These are phyloP conservation scores for Nomada goodeniana DNA, from an alignment of 2,888 invertebrate genomes.

Conservation along the genomic window DNA sequence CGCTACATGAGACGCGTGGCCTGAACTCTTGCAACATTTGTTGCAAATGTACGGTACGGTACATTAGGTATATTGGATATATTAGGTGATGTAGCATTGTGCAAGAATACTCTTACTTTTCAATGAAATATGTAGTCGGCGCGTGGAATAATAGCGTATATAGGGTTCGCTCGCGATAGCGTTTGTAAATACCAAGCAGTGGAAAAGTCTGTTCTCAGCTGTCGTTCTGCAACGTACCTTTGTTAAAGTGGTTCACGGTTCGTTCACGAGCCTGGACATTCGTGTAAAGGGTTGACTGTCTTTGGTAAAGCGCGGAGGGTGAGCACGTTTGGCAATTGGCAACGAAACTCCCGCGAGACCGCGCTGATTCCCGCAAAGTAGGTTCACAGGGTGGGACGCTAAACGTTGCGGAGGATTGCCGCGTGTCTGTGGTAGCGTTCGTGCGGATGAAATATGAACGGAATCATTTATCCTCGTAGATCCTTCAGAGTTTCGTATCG, in stretches of 20 bases:
- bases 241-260: background rate
- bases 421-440: background rate
- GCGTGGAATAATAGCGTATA: no score
- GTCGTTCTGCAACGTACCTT: conserved; percentile 6
- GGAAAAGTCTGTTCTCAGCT: no score
- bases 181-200: no score
- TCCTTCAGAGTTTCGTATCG: background rate
- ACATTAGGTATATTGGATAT: no score
- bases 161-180: no score
- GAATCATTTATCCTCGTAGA: conserved; percentile 1
- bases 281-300: background rate
- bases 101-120: no score
- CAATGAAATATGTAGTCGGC: no score
- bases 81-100: no score
- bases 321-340: conserved; percentile 7
- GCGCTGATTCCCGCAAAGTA: conserved; percentile 1
- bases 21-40: background rate
- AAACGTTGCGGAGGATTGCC: background rate
- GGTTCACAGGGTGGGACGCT: background rate
- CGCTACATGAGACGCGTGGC: background rate
- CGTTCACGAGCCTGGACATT: background rate
- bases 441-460: conserved; percentile 1
- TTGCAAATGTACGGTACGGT: background rate
- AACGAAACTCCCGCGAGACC: background rate
- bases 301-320: background rate